Evolutionary conservation across 2,797 vertebrate species (phyloP).

Genomic region (Silurus aristotelis): DNA sequence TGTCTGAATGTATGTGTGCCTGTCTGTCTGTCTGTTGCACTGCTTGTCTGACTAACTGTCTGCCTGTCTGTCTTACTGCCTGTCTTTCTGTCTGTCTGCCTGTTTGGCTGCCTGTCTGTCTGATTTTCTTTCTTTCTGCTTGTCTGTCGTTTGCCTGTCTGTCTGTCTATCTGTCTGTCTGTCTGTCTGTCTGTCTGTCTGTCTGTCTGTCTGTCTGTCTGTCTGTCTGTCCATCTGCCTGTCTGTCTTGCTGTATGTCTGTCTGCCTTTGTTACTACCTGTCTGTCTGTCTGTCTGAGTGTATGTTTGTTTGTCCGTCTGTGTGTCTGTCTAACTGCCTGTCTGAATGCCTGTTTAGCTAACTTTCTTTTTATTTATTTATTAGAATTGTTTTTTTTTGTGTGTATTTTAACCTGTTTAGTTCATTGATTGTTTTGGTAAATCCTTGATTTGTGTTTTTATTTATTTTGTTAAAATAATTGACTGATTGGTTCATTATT

Average conservation of each 20-base stretch:
- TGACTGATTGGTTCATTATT: too few relatives aligned
- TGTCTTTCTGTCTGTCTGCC: background rate
- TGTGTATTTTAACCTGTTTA: background rate
- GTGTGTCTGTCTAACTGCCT: too few relatives aligned
- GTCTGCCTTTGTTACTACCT: background rate
- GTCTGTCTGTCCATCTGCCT: background rate
- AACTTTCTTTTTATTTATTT: background rate
- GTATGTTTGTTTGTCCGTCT: background rate
- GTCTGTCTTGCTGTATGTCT: background rate
- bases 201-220: background rate
- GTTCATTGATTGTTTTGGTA: background rate
- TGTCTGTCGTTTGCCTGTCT: background rate
- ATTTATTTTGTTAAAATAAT: background rate
- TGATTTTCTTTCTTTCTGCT: background rate
- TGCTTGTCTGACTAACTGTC: too few relatives aligned
- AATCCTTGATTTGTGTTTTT: background rate
- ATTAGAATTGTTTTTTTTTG: background rate
- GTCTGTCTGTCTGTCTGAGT: background rate
- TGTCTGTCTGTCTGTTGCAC: too few relatives aligned
- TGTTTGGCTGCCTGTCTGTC: background rate
- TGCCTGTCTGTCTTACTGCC: background rate
- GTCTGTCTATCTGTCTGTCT: background rate
- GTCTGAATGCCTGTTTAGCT: background rate
- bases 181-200: background rate
- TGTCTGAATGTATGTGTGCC: background rate